These are phyloP conservation scores for Sardinella longiceps DNA, from an alignment of 2,797 vertebrate species.

Conservation along the genomic window DNA sequence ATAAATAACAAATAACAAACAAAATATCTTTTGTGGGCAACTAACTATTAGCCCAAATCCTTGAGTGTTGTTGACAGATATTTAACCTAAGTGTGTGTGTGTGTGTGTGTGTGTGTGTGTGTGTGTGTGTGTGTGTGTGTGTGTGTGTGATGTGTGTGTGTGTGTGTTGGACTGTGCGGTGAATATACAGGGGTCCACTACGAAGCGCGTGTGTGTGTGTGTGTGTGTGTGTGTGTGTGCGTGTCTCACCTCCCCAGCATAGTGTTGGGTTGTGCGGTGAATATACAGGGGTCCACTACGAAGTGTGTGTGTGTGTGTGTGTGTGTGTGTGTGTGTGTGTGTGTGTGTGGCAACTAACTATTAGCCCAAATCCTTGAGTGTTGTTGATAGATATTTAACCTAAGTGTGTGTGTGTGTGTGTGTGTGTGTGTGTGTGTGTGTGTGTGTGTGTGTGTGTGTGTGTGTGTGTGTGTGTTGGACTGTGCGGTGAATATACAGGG, in stretches of 20 bases:
- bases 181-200: slow-evolving; percentile 94
- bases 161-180: slow-evolving; percentile 94
- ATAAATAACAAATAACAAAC: background rate
- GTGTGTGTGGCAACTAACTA: too few relatives aligned
- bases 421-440: slow-evolving; percentile 51
- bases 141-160: too few relatives aligned
- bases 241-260: too few relatives aligned
- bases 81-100: too few relatives aligned
- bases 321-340: slow-evolving; percentile 12
- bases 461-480: slow-evolving; percentile 80
- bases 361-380: too few relatives aligned
- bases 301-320: slow-evolving; percentile 7
- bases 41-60: too few relatives aligned
- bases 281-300: slow-evolving; percentile 63
- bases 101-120: slow-evolving; percentile 76
- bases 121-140: slow-evolving; percentile 5
- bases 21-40: too few relatives aligned
- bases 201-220: slow-evolving; percentile 75
- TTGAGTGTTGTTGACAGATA: too few relatives aligned
- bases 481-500: slow-evolving; percentile 97
- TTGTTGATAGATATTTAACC: too few relatives aligned
- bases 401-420: slow-evolving; percentile 81
- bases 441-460: background rate
- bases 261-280: too few relatives aligned
- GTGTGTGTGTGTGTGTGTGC: background rate